Conservation (phyloP, 2,888 invertebrate species). For the Chironomus riparius region DNA sequence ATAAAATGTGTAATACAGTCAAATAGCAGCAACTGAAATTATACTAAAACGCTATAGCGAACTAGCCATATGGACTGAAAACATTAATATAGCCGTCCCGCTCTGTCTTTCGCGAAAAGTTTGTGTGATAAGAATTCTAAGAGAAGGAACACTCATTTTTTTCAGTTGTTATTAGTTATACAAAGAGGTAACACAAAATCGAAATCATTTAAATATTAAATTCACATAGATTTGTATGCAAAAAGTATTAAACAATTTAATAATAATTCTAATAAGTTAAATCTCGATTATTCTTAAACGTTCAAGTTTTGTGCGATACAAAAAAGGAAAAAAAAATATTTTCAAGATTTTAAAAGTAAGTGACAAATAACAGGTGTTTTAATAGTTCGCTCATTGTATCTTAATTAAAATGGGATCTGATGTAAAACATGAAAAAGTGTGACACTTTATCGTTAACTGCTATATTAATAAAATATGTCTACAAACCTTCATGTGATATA, state of each 20-base stretch:
- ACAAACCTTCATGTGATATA: too few species aligned
- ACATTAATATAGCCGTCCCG: background rate
- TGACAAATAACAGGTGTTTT: background rate
- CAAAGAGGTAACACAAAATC: background rate
- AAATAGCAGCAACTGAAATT: too few species aligned
- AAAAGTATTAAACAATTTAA: background rate
- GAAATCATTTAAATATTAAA: background rate
- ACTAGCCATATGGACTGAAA: background rate
- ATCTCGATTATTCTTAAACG: too few species aligned
- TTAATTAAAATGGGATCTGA: too few species aligned
- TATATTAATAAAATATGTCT: too few species aligned
- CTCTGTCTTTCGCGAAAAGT: background rate
- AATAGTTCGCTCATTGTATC: background rate
- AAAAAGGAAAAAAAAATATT: background rate
- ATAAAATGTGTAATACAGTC: too few species aligned
- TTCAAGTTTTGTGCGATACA: background rate
- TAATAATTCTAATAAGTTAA: too few species aligned
- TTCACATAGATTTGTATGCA: background rate
- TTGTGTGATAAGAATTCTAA: background rate
- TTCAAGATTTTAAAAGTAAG: background rate
- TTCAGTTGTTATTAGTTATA: background rate
- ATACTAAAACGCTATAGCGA: background rate
- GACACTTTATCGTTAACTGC: too few species aligned
- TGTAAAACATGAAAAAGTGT: too few species aligned
- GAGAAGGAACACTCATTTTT: background rate